Conservation (phyloP, 2,113 vertebrate species). For the Petrocephalus microphthalmus region DNA sequence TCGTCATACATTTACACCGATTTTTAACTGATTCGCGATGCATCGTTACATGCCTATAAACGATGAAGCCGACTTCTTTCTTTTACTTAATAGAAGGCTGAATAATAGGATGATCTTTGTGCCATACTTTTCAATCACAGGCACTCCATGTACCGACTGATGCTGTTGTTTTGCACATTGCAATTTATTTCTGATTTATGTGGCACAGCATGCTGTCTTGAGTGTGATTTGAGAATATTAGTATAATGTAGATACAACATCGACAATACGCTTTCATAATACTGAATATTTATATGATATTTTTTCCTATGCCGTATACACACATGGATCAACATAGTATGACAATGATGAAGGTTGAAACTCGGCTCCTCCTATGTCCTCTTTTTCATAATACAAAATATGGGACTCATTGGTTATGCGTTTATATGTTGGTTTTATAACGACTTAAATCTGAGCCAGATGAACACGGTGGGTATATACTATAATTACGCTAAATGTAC, state of each 20-base stretch:
- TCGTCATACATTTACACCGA: too few relatives aligned
- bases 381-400: not conserved
- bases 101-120: too few relatives aligned
- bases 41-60: too few relatives aligned
- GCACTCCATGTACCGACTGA: too few relatives aligned
- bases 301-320: not conserved
- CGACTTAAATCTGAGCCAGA: not conserved
- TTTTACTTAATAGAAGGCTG: too few relatives aligned
- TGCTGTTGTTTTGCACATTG: too few relatives aligned
- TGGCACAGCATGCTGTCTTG: too few relatives aligned
- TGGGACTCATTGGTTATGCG: not conserved
- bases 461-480: not conserved
- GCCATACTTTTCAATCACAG: too few relatives aligned
- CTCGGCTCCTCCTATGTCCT: not conserved
- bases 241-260: not conserved
- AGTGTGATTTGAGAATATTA: too few relatives aligned
- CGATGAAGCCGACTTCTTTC: too few relatives aligned
- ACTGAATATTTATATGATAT: not conserved
- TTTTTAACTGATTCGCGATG: too few relatives aligned
- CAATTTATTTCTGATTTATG: too few relatives aligned
- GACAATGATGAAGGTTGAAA: not conserved
- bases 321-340: not conserved
- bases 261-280: not conserved
- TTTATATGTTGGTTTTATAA: not conserved
- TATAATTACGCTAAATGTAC: not conserved